These are phyloP conservation scores for Bos taurus DNA, from an alignment of 2,113 vertebrate genomes.

Conservation along the genomic window ARS-UCD2.0 NC_037350.1:46786001-46786500, in stretches of 20 bases:
- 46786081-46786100: slow-evolving; percentile 45
- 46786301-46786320: not conserved
- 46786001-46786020: slow-evolving; percentile 66
- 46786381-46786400: not conserved
- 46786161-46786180: not conserved
- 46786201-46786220: slow-evolving; percentile 3
- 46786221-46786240: slow-evolving; percentile 1
- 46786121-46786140: slow-evolving; percentile 21
- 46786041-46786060: slow-evolving; percentile 63
- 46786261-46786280: slow-evolving; percentile 60
- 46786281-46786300: slow-evolving; percentile 50
- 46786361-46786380: not conserved
- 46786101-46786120: not conserved
- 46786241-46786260: slow-evolving; percentile 60
- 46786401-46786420: slow-evolving; percentile 25
- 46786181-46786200: not conserved
- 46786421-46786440: not conserved
- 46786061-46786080: slow-evolving; percentile 40
- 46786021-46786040: slow-evolving; percentile 63
- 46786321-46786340: not conserved
- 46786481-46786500: not conserved
- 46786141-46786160: not conserved
- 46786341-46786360: not conserved
- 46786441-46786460: slow-evolving; percentile 5
- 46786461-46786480: slow-evolving; percentile 49